Base-by-base conservation (phyloP, 2,888 invertebrate species). In the Dermolepida albohirtum region DNA sequence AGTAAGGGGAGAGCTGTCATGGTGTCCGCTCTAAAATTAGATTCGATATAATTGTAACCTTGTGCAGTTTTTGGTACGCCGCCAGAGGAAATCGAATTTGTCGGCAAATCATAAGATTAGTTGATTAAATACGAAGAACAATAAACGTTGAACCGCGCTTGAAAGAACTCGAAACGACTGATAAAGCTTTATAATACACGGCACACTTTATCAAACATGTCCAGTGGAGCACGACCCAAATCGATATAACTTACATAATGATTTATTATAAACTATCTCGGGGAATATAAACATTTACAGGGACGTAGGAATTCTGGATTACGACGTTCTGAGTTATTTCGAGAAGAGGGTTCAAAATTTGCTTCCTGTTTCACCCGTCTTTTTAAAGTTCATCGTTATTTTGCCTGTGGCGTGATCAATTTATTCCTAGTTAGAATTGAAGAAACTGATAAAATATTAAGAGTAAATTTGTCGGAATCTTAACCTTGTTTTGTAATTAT, bases 11-110 rank as follows among this genome's bases (percentile, higher is more conserved):
- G 59, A 47, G 34, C 43, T 47, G 59, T 39, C 44, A 47, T 43
- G 54, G 64, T 49, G 66, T 62, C 49, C 41, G 52, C 52, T 54
- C 66, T 73, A 73, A 72, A 66, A 71, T 71, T 70, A 70, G 70
- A 71, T 67, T 66, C 57, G 71, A 73, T 70, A 68, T 72, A 68
- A 73, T 66, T 70, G 59, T 72, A 72, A 71, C 73, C 73, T 73
- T 72, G 73, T 67, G 66, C 59, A 55, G 47, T 49, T 62, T 70
- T 69, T 72, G 71, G 71, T 65, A 41, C 40, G 63, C 49, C 55
- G 69, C 73, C 73, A 73, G 67, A 51, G 41, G 40, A 49, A 67
- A 62, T 62, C 47, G 47, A 49, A 47, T 62, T 39, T 47, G 47
- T 47, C 59, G 34, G 34, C n/a, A 47, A 47, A 57, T 16, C 40